Evolutionary conservation across 2,888 invertebrate species (phyloP), one percentile per base, ranked within the genome.

Genomic region (Philhelius pedissequus): DNA sequence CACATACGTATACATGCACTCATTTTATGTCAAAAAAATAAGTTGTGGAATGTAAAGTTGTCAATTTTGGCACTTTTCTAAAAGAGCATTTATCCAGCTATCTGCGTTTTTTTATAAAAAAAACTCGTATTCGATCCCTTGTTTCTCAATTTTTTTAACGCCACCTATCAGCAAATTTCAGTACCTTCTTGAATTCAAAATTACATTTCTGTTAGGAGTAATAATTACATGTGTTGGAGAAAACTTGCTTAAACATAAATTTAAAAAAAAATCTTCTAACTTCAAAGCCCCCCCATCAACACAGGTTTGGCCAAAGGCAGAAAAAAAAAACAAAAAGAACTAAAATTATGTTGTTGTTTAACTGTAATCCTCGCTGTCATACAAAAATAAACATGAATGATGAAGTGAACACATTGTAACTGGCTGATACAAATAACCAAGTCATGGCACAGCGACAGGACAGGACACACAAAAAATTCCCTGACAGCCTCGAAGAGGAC

Each of bases 401-500:
- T 64, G 64, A 64, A 64, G 48, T 32, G 64, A 32, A 35, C 64
- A 48, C 43, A 62, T 45, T 62, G 30, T 27, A 45, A 45, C 45
- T 45, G 62, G 62, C 30, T 62, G 62, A 48, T 48, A 64, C 64
- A 64, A 48, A 64, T 48, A 64, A 32, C 64, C 70, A 40, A 58
- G 56, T 62, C 56, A 56, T 56, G 35, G 56, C 56, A 56, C 1
- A 35, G 20, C 56, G 56, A 56, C 56, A 52, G 54, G 27, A 18
- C 45, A 64, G 54, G 27, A 18, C 45, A 64, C 62, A 64, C 38
- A 56, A 64, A 56, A 70, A 62, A 50, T 40, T 11, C 52, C 45
- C 48, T 60, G 70, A 64, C 70, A 64, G 48, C 35, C 38, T 64
- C 45, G 22, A 50, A 62, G 18, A 54, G 52, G 71, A 50, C 77